Conservation (phyloP, 2,888 invertebrate species). For the Dolichomitus sp. region DNA sequence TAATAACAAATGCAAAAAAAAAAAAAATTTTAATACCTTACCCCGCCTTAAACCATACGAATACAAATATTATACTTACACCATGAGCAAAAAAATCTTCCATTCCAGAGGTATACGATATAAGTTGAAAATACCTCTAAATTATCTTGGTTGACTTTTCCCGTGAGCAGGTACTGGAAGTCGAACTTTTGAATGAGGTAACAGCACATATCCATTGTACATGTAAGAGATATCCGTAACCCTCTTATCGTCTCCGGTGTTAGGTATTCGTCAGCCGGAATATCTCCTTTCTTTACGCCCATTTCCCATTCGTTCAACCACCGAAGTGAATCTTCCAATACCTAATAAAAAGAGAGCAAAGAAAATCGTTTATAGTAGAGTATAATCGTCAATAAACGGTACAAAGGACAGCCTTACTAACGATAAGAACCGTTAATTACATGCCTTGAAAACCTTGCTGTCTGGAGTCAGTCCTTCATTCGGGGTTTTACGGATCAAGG, state of each 20-base stretch:
- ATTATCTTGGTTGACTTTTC: background rate
- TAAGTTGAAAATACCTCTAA: background rate
- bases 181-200: background rate
- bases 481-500: conserved; percentile 43
- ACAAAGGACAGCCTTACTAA: too few species aligned
- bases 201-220: background rate
- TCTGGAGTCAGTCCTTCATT: conserved; percentile 37
- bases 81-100: too few species aligned
- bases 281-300: background rate
- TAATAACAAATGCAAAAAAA: too few species aligned
- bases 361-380: too few species aligned
- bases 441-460: background rate
- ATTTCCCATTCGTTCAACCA: background rate
- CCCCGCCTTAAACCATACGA: too few species aligned
- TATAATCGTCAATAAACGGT: too few species aligned
- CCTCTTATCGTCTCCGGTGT: background rate
- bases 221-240: background rate
- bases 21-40: too few species aligned
- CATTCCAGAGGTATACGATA: too few species aligned
- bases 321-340: background rate
- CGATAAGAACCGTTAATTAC: too few species aligned
- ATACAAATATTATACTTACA: too few species aligned
- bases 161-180: background rate
- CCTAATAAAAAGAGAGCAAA: background rate
- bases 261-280: background rate